Base-by-base conservation (phyloP, 1,140 invertebrate species). In the Thereuonema tuberculata region DNA sequence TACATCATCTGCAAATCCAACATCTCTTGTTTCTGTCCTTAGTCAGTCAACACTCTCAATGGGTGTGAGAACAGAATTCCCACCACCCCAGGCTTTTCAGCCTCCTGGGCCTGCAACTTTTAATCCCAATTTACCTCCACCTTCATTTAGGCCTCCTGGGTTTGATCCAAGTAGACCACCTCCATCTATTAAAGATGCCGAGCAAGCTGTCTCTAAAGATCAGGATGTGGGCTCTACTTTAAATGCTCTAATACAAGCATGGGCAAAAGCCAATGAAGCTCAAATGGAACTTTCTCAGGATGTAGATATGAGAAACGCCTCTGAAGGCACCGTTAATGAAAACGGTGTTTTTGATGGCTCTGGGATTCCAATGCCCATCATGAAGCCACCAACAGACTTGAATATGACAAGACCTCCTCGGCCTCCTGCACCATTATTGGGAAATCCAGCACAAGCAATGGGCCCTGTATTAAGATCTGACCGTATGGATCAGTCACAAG, bases 381-480 rank as follows among this genome's bases (percentile, higher is more conserved):
- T n/a, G n/a, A n/a, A n/a, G n/a, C n/a, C n/a, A n/a, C n/a, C n/a
- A n/a, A n/a, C n/a, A n/a, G n/a, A n/a, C n/a, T n/a, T n/a, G n/a
- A n/a, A n/a, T n/a, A n/a, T n/a, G n/a, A 5, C 31, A 5, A 37
- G 43, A 59, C 58, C 43, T 15, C 43, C 21, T 2, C 55, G 56
- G 21, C 37, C 56, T n/a, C 37, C 28, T n/a, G 24, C 3, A 50
- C 56, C 37, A 25, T 24, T 47, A 14, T 31, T 58, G 5, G 49
- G 25, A 56, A 21, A 21, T 25, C 58, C 48, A 17, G 25, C 58
- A 54, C 61, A 29, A 24, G 56, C 56, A n/a, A 50, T 50, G 48
- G 21, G 21, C 21, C 48, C 48, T 20, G 21, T 50, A 20, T 12
- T 50, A 20, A 17, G 48, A 50, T 5, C 9, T 5, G 48, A 50